Percentiles rank a stretch among this genome's conserved stretches.
Evolutionary conservation across 2,113 vertebrate genomes (phyloP).

Genomic region (Gobiocypris rarus): DNA sequence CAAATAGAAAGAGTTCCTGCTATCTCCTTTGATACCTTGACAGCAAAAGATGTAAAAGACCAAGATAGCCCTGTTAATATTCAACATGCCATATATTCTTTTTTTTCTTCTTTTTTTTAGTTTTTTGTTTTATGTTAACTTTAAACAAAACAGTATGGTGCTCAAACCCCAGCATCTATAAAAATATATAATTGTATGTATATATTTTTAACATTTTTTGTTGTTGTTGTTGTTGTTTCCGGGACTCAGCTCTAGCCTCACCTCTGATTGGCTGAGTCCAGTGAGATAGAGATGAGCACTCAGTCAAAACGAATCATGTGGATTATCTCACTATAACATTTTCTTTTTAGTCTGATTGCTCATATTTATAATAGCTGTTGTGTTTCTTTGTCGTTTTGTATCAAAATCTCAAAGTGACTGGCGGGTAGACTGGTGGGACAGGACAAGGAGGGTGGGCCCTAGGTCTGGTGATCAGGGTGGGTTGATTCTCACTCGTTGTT

Average conservation of each 20-base stretch:
- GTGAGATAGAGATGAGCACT: constrained; percentile 71
- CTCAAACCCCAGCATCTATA: constrained; percentile 71
- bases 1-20: constrained; percentile 65
- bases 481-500: constrained; percentile 86
- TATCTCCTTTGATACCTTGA: constrained; percentile 61
- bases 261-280: constrained; percentile 65
- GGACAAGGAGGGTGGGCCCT: constrained; percentile 76
- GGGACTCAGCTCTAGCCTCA: constrained; percentile 58
- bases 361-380: constrained; percentile 27
- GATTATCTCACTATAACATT: constrained; percentile 65
- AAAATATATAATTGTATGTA: constrained; percentile 76
- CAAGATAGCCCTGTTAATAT: constrained; percentile 64
- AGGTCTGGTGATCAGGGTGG: constrained; percentile 67
- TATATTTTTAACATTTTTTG: constrained; percentile 71
- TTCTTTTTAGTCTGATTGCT: constrained; percentile 57
- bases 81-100: constrained; percentile 62
- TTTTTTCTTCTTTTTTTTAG: constrained; percentile 56
- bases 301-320: constrained; percentile 74
- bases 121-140: constrained; percentile 58
- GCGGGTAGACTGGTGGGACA: constrained; percentile 71
- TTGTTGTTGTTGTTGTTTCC: constrained; percentile 39
- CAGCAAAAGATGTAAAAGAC: constrained; percentile 63
- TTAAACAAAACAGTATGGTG: constrained; percentile 66
- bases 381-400: constrained; percentile 57
- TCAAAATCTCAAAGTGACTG: constrained; percentile 71